Conservation (phyloP, 2,888 invertebrate genomes). For the Calephelis perditalis region DNA sequence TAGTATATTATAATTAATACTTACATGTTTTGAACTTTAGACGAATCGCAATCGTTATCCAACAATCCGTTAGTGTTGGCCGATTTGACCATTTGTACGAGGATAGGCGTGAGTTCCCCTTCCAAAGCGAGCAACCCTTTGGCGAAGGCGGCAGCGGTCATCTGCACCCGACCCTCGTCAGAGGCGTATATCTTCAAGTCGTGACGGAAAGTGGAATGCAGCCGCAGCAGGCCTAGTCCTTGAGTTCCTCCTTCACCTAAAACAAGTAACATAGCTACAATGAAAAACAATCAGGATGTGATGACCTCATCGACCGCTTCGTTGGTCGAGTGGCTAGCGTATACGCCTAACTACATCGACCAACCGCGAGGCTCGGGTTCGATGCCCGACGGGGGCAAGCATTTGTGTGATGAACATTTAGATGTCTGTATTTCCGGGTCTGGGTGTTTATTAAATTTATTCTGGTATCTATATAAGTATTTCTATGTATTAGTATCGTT, state of each 20-base stretch:
- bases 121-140: slow-evolving; percentile 98
- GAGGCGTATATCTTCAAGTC: slow-evolving; percentile 99
- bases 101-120: slow-evolving; percentile 98
- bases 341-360: no score
- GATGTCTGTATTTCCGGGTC: no score
- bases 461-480: no score
- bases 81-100: slow-evolving; percentile 99
- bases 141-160: slow-evolving; percentile 99
- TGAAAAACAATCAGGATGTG: no score
- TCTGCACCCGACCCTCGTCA: slow-evolving; percentile 99
- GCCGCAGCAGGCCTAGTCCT: slow-evolving; percentile 93
- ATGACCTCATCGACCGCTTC: no score
- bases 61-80: slow-evolving; percentile 98
- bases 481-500: no score
- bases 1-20: slow-evolving; percentile 39
- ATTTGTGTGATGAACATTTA: no score
- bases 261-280: not conserved
- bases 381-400: no score
- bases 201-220: slow-evolving; percentile 99
- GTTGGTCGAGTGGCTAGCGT: no score
- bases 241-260: slow-evolving; percentile 93
- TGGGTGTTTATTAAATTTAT: no score
- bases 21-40: slow-evolving; percentile 96
- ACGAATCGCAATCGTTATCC: slow-evolving; percentile 98
- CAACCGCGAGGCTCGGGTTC: no score